Evolutionary conservation across 2,888 invertebrate genomes (phyloP).

Genomic region (Drosophila rubida): DNA sequence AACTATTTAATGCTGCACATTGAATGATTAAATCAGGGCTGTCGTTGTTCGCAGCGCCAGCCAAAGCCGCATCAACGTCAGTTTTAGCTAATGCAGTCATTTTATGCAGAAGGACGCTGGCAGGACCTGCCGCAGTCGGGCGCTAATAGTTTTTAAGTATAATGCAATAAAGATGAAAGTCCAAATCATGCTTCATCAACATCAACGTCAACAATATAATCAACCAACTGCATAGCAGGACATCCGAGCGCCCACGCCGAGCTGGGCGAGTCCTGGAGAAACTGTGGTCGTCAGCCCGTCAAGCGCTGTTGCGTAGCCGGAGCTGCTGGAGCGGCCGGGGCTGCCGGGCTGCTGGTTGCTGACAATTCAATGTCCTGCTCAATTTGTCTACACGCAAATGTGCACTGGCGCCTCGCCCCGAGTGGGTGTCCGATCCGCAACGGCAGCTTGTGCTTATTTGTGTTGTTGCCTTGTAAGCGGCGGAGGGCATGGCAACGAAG

Average conservation of each 20-base stretch:
- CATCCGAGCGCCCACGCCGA: conserved; percentile 7
- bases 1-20: conserved; percentile 56
- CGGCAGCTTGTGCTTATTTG: conserved; percentile 49
- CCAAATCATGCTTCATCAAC: conserved; percentile 80
- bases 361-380: conserved; percentile 81
- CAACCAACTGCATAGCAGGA: conserved; percentile 59
- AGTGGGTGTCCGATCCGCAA: conserved; percentile 25
- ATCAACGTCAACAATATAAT: conserved; percentile 80
- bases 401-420: conserved; percentile 34
- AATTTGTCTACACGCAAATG: conserved; percentile 78
- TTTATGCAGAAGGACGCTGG: conserved; percentile 39
- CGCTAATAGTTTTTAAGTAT: conserved; percentile 81
- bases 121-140: conserved; percentile 38
- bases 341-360: conserved; percentile 54
- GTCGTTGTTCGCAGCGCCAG: conserved; percentile 23
- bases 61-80: conserved; percentile 55
- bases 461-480: conserved; percentile 30
- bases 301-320: conserved; percentile 65
- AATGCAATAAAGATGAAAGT: conserved; percentile 81
- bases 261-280: conserved; percentile 5
- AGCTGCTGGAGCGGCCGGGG: conserved; percentile 16
- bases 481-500: conserved; percentile 2
- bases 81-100: conserved; percentile 62
- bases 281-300: conserved; percentile 44
- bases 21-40: conserved; percentile 46